Base-by-base conservation (phyloP, 2,113 vertebrate genomes). In the Chunga burmeisteri region DNA sequence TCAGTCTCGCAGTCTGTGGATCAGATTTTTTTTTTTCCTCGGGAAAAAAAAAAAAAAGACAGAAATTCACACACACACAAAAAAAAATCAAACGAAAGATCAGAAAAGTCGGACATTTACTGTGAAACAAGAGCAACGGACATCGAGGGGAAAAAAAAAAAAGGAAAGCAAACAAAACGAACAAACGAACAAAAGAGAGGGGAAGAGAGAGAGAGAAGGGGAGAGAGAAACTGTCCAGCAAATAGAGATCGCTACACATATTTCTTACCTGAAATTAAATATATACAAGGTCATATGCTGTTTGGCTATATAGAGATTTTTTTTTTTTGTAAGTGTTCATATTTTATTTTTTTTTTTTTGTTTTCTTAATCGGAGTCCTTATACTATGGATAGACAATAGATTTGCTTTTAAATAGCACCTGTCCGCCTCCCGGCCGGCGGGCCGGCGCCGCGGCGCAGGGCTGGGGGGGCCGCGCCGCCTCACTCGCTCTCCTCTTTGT, bases 281-380 rank as follows among this genome's bases (percentile, higher is more conserved):
- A 99, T 99, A 98, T 99, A 99, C 99, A 99, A 99, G 98, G 98
- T 99, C 98, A 98, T 99, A 99, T 98, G 98, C 97, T 97, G 99
- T 99, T 98, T 99, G 99, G 99, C 98, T 99, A 99, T 99, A 99
- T 98, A 99, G 98, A 99, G 98, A 98, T 98, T 98, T 86, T 98
- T 97, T 98, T 96, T 98, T 94, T 95, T 92, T 94, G 66, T 96
- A 97, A 97, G 77, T 95, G 98, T 98, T 98, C 96, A 96, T 97
- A 97, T 95, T 97, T 94, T 93, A 23, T 68, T 95, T 95, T 95
- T 94, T 81, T 83, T n/a, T n/a, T n/a, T n/a, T n/a, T n/a, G n/a
- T 95, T 96, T 96, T 94, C 93, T 88, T 90, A 94, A 84, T 85
- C 52, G 74, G 73, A 97, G 97, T 98, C 99, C 98, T 99, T 99